Evolutionary conservation across 2,888 invertebrate species (phyloP), one percentile per base, ranked within the genome.

Genomic region (Nowickia ferox): DNA sequence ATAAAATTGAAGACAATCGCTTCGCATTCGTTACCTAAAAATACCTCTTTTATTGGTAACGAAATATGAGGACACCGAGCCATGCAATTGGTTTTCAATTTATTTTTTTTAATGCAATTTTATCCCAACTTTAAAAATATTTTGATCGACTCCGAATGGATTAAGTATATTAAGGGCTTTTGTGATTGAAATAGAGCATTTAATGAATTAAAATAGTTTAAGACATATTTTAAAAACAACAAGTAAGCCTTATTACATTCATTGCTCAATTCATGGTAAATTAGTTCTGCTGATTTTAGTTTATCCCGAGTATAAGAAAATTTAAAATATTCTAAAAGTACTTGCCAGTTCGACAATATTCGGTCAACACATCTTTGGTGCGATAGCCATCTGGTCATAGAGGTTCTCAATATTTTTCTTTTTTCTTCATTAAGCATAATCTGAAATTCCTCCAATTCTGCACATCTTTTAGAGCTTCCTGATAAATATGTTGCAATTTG

Each of bases 131-230:
- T 22, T 22, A 22, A 22, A 22, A 22, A 22, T 22, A 22, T 22
- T 22, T 22, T 22, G 22, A 22, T 22, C 22, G 22, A 22, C 22
- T 22, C 22, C 22, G 22, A 22, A 22, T 22, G 22, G 2, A 22
- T 22, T 22, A 22, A 22, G 22, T 22, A 2, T 22, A 22, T 22
- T 22, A 22, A 22, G 48, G n/a, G 15, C n/a, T 48, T 48, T 48
- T 48, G 15, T n/a, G 48, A 48, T 48, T 48, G 48, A 48, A 48
- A 48, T n/a, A 48, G 48, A n/a, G 48, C 48, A 48, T 48, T 48
- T 22, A 22, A 22, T 22, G 22, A 22, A 22, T 22, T 22, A 22
- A 22, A 22, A 22, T 48, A 48, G 48, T 48, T 48, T 8, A 22
- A 22, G 22, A n/a, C 48, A 48, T 48, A 48, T n/a, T 48, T n/a